Conservation (phyloP, 1,140 invertebrate species). For the Propsilocerus akamusi region DNA sequence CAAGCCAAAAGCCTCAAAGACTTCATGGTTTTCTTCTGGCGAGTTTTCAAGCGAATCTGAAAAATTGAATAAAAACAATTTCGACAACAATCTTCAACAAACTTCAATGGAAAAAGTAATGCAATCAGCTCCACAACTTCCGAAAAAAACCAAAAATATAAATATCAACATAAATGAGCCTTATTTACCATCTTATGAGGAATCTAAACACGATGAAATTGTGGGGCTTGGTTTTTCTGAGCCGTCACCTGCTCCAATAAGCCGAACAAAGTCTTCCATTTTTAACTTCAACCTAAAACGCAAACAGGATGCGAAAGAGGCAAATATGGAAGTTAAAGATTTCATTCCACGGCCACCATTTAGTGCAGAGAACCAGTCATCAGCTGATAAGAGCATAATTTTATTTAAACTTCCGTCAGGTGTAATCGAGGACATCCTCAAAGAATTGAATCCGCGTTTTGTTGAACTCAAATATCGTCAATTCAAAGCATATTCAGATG, state of each 20-base stretch:
- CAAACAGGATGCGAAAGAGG: slow-evolving; percentile 10
- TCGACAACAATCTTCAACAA: slow-evolving; percentile 11
- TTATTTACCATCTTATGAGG: slow-evolving; percentile 2
- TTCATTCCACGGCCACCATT: slow-evolving; percentile 17
- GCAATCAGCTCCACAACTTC: neutral
- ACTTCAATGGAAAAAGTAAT: neutral
- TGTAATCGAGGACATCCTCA: slow-evolving; percentile 29
- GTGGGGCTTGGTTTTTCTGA: neutral
- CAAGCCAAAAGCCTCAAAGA: slow-evolving; percentile 9
- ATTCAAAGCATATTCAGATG: slow-evolving; percentile 30
- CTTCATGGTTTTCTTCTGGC: slow-evolving; percentile 19
- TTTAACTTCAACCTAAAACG: slow-evolving; percentile 19
- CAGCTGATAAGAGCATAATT: slow-evolving; percentile 19
- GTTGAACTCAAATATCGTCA: slow-evolving; percentile 30
- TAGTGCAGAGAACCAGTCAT: slow-evolving; percentile 9
- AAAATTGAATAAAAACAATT: slow-evolving; percentile 5
- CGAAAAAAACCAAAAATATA: neutral
- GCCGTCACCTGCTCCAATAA: slow-evolving; percentile 10
- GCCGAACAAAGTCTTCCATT: slow-evolving; percentile 15
- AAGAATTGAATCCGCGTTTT: slow-evolving; percentile 30
- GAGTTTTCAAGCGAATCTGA: neutral
- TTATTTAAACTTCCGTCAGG: slow-evolving; percentile 23
- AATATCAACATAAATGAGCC: neutral
- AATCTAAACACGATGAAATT: neutral
- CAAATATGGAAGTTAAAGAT: slow-evolving; percentile 16